phyloP scores from a whole-genome alignment of 2,888 invertebrate species.

The Nasonovia ribisnigri region DNA sequence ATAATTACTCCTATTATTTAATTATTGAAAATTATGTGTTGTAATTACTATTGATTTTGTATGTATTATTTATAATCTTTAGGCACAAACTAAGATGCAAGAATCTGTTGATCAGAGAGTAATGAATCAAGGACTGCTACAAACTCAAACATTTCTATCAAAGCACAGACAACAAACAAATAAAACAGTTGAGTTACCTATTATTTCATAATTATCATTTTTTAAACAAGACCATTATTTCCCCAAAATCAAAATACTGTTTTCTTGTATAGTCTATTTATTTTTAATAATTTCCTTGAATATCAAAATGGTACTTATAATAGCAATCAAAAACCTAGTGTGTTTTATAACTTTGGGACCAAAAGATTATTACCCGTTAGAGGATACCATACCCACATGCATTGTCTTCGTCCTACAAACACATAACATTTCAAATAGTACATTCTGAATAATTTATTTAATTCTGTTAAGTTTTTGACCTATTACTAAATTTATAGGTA shows the following conservation, averaged over 20 bases:
- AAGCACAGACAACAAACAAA: constrained; percentile 51
- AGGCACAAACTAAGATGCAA: constrained; percentile 61
- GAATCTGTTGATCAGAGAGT: constrained; percentile 59
- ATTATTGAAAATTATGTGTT: not conserved
- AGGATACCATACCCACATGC: too few species aligned
- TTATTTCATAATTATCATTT: constrained; percentile 20
- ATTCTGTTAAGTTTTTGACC: too few species aligned
- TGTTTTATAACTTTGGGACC: not conserved
- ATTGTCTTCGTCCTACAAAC: too few species aligned
- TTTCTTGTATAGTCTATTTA: not conserved
- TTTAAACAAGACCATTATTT: not conserved
- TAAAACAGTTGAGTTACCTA: constrained; percentile 32
- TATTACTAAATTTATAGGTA: too few species aligned
- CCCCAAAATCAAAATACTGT: not conserved
- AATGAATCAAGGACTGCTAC: constrained; percentile 39
- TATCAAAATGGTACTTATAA: not conserved
- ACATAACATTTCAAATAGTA: too few species aligned
- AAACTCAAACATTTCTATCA: constrained; percentile 51
- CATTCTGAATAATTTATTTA: too few species aligned
- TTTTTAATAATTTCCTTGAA: not conserved
- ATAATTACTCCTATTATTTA: not conserved
- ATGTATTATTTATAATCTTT: not conserved
- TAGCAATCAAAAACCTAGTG: not conserved
- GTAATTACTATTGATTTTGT: not conserved
- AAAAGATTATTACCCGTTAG: not conserved